Conservation (phyloP, 2,113 vertebrate genomes). For the Archilochus colubris region DNA sequence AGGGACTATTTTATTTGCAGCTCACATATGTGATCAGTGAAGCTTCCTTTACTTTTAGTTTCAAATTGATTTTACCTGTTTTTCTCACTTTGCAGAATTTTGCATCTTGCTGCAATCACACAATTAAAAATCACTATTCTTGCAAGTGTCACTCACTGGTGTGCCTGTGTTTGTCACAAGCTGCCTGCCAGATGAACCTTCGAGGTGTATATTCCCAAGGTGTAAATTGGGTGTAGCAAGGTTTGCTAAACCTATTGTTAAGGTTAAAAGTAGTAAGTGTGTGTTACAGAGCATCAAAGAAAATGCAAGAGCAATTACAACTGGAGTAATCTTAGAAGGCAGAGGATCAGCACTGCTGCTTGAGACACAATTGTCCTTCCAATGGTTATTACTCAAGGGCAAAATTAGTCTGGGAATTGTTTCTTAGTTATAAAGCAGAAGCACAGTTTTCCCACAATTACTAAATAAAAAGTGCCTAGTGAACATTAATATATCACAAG, state of each 20-base stretch:
- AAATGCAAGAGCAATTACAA: neutral
- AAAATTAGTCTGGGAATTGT: constrained; percentile 1
- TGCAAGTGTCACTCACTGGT: neutral
- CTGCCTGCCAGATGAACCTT: neutral
- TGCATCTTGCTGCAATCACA: neutral
- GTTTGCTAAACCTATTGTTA: neutral
- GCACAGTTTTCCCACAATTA: neutral
- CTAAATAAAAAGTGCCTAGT: neutral
- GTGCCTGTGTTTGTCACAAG: neutral
- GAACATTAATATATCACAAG: neutral
- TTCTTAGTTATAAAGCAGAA: neutral
- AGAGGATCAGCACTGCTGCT: neutral
- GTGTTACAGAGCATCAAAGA: constrained; percentile 49
- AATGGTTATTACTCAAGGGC: neutral
- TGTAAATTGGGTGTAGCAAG: neutral
- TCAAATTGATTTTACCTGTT: neutral
- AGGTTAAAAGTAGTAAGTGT: constrained; percentile 38
- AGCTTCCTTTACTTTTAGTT: neutral
- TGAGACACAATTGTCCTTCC: neutral
- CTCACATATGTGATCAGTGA: neutral
- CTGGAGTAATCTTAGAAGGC: neutral
- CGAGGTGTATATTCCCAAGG: neutral
- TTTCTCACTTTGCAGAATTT: neutral
- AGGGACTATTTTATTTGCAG: neutral
- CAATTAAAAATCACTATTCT: constrained; percentile 12